Evolutionary conservation across 1,140 invertebrate species (phyloP).

Genomic region (Dysdera silvatica): DNA sequence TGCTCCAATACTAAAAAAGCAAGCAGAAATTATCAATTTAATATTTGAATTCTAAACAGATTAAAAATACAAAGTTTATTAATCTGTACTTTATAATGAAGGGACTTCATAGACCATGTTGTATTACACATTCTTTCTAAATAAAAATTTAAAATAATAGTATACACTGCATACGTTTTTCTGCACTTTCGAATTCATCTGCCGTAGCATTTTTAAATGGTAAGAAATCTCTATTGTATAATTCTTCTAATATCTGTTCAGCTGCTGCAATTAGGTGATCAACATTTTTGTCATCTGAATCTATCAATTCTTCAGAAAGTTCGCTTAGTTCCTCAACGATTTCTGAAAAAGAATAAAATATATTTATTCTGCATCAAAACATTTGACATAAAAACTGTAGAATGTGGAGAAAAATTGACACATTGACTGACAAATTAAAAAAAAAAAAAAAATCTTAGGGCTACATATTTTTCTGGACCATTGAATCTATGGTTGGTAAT

Average conservation of each 20-base stretch:
- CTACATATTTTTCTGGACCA: too few species aligned
- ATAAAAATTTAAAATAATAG: too few species aligned
- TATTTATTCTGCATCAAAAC: background rate
- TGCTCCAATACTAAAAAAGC: slow-evolving; percentile 57
- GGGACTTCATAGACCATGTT: too few species aligned
- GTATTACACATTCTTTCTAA: too few species aligned
- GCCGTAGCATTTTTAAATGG: slow-evolving; percentile 36
- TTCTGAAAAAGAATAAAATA: slow-evolving; percentile 3
- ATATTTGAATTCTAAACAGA: background rate
- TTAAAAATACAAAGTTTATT: too few species aligned
- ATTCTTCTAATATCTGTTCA: slow-evolving; percentile 56
- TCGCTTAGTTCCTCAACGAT: slow-evolving; percentile 59
- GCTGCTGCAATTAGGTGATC: slow-evolving; percentile 68
- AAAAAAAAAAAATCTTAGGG: too few species aligned
- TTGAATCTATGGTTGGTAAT: too few species aligned
- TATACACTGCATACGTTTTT: slow-evolving; percentile 35
- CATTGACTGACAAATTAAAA: too few species aligned
- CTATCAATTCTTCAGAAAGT: slow-evolving; percentile 57
- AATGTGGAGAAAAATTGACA: too few species aligned
- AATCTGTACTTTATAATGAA: too few species aligned
- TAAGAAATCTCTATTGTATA: slow-evolving; percentile 54
- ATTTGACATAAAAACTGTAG: background rate
- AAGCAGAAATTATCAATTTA: slow-evolving; percentile 41
- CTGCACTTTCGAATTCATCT: slow-evolving; percentile 33
- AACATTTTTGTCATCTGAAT: slow-evolving; percentile 59